phyloP scores from a whole-genome alignment of 2,797 vertebrate genomes.

The Sebastes matsubarae region DNA sequence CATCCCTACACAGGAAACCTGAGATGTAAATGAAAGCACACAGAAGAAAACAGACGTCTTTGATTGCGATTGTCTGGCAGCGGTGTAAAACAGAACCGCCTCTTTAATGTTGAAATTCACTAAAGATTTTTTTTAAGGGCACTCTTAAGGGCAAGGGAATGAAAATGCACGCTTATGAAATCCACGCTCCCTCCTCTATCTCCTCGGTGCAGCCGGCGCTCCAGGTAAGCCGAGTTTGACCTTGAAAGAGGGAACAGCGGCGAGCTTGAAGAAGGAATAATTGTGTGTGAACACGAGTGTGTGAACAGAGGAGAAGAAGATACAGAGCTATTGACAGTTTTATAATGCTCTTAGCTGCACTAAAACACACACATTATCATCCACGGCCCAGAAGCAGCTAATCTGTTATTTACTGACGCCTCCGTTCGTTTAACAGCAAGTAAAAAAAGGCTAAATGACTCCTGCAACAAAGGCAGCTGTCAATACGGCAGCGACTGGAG shows the following conservation, averaged over 20 bases:
- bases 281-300: slow-evolving; percentile 2
- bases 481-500: neutral
- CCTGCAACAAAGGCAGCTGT: slow-evolving; percentile 19
- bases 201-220: slow-evolving; percentile 53
- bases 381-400: neutral
- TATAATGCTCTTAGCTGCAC: slow-evolving; percentile 39
- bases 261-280: slow-evolving; percentile 34
- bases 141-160: neutral
- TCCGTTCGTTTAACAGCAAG: slow-evolving; percentile 39
- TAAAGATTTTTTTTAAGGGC: neutral
- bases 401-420: slow-evolving; percentile 29
- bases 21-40: neutral
- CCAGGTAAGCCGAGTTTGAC: slow-evolving; percentile 63
- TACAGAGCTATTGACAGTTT: slow-evolving; percentile 13
- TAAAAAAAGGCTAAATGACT: slow-evolving; percentile 36
- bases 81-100: neutral
- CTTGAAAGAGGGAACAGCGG: slow-evolving; percentile 64
- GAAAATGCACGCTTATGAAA: neutral
- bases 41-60: no score
- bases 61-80: neutral
- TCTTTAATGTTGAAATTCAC: neutral
- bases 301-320: neutral
- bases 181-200: slow-evolving; percentile 38
- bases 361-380: slow-evolving; percentile 39
- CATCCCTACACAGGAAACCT: no score